Base-by-base conservation (phyloP, 1,140 invertebrate species). In the Pogonomyrmex barbatus region DNA sequence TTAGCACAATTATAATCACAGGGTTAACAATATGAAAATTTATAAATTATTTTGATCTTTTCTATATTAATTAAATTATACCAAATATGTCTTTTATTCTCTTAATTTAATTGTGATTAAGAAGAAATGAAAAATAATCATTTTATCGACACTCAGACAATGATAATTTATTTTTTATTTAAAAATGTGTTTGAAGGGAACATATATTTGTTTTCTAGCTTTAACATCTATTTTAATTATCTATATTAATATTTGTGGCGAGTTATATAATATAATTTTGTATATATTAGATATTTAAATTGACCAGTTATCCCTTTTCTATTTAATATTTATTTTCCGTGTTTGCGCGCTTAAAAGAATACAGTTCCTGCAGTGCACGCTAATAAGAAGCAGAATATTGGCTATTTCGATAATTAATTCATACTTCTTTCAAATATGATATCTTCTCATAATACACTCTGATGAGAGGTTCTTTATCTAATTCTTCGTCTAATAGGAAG, bases 321-420 rank as follows among this genome's bases (percentile, higher is more conserved):
- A 90, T 90, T 90, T 90, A 90, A 88, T 90, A 90, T 90, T 90
- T 90, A 90, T 90, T 90, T 75, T 60, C 24, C 36, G 58, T 70
- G 60, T 81, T 71, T 50, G 70, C 10, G 33, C 73, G 56, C n/a
- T 65, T 78, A 45, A 24, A 24, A 65, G 58, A 45, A 47, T 9
- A 85, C 33, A 85, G 62, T 85, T 77, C 71, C 71, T 78, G 60
- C 65, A 85, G 0, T 63, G 17, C 60, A 63, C 8, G 36, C 42
- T 24, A 4, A 0, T 36, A 39, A 83, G 73, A 73, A 50, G 54
- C 79, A 54, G 17, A 83, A 39, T 60, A 60, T 83, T n/a, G 14
- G 24, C 12, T 30, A n/a, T 14, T 50, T 45, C 17, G 52, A 58
- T 58, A 56, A 75, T 82, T 45, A 73, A 82, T 78, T 54, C 9